phyloP scores from a whole-genome alignment of 1,140 invertebrate genomes.

The Hylyphantes graminicola region DNA sequence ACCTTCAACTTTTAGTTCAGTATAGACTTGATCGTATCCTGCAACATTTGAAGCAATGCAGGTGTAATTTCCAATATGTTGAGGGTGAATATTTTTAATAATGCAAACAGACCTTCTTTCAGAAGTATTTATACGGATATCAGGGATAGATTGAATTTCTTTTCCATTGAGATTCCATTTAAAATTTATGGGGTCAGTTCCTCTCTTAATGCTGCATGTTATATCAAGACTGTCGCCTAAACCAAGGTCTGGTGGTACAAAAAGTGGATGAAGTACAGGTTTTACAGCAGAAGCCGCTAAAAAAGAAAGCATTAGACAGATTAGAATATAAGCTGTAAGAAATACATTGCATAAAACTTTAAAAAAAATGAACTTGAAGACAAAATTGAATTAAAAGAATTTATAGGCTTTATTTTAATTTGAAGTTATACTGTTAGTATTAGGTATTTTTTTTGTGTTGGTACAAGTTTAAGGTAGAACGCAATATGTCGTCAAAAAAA shows the following conservation, averaged over 20 bases:
- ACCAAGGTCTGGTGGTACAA: slow-evolving; percentile 29
- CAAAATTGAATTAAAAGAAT: too few relatives aligned
- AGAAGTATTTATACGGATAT: slow-evolving; percentile 32
- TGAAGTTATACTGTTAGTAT: too few relatives aligned
- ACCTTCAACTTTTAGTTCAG: slow-evolving; percentile 62
- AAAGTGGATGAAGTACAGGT: slow-evolving; percentile 42
- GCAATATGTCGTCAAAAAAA: too few relatives aligned
- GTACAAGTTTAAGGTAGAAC: too few relatives aligned
- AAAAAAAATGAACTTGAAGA: background rate
- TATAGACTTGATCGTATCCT: slow-evolving; percentile 56
- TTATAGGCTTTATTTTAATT: too few relatives aligned
- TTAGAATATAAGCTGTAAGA: background rate
- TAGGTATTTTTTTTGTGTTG: too few relatives aligned
- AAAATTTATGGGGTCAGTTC: slow-evolving; percentile 13
- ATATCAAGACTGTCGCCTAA: slow-evolving; percentile 53
- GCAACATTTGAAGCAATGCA: slow-evolving; percentile 41
- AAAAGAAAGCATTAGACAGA: background rate
- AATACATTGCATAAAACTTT: background rate
- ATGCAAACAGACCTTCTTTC: slow-evolving; percentile 34
- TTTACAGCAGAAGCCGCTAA: background rate
- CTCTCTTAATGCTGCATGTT: slow-evolving; percentile 44
- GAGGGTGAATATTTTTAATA: slow-evolving; percentile 28
- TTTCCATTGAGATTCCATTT: slow-evolving; percentile 39
- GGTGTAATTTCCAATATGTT: slow-evolving; percentile 59
- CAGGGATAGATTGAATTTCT: background rate